phyloP scores from a whole-genome alignment of 2,797 vertebrate species.

The Galagoides demidoff region DNA sequence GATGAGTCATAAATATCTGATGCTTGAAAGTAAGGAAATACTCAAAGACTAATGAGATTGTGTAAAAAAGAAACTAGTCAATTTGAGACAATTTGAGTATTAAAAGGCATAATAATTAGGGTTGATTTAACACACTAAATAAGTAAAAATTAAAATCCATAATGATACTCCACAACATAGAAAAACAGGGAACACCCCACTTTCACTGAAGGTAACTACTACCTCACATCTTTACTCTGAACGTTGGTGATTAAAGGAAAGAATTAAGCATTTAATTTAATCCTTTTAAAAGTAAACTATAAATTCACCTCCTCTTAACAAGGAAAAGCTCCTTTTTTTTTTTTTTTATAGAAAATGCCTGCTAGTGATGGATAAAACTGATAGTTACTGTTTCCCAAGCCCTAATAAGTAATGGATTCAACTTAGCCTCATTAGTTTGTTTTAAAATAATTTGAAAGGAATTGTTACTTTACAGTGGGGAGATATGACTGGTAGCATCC shows the following conservation, averaged over 20 bases:
- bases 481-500: background rate
- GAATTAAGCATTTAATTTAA: background rate
- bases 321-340: background rate
- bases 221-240: background rate
- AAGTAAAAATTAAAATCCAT: background rate
- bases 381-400: background rate
- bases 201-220: background rate
- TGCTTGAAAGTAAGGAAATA: background rate
- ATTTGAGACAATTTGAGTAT: background rate
- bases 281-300: background rate
- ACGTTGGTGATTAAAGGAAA: background rate
- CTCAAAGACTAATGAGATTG: background rate
- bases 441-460: conserved; percentile 29
- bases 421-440: background rate
- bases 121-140: conserved; percentile 13
- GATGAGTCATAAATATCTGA: background rate
- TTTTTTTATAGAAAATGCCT: background rate
- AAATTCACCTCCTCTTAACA: background rate
- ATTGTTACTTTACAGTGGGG: background rate
- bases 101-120: conserved; percentile 35
- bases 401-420: background rate
- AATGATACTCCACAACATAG: background rate
- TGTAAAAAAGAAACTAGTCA: background rate
- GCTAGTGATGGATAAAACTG: background rate
- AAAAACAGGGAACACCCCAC: background rate